Evolutionary conservation across 2,113 vertebrate genomes (phyloP).

Genomic region (Ciconia boyciana): DNA sequence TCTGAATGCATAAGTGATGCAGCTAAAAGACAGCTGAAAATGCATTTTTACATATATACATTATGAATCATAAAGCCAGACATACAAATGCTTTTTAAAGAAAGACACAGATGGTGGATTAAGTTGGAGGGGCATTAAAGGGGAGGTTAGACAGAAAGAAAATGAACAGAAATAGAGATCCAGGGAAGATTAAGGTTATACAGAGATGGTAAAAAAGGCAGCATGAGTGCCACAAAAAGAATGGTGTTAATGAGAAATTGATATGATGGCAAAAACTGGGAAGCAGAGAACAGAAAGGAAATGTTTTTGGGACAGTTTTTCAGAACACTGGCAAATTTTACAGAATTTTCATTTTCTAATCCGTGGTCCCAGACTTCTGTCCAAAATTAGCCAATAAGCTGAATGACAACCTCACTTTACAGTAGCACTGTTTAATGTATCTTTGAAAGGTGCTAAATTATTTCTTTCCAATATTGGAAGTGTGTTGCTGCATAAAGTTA

Average conservation of each 20-base stretch:
- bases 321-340: neutral
- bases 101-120: neutral
- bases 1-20: neutral
- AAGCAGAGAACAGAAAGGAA: neutral
- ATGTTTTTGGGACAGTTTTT: neutral
- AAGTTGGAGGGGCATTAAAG: neutral
- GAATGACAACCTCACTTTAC: neutral
- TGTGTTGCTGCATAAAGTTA: neutral
- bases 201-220: neutral
- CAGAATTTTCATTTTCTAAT: neutral
- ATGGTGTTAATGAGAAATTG: neutral
- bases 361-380: neutral
- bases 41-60: neutral
- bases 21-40: conserved; percentile 15
- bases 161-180: neutral
- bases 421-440: neutral
- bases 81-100: neutral
- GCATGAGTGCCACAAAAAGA: neutral
- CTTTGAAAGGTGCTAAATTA: neutral
- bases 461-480: neutral
- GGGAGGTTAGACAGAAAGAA: neutral
- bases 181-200: neutral
- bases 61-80: neutral
- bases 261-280: neutral
- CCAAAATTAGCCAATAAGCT: neutral